Conservation (phyloP, 37 sponge, comb jelly and placozoan genomes). For the Chondrilla cf. caribensis region DNA sequence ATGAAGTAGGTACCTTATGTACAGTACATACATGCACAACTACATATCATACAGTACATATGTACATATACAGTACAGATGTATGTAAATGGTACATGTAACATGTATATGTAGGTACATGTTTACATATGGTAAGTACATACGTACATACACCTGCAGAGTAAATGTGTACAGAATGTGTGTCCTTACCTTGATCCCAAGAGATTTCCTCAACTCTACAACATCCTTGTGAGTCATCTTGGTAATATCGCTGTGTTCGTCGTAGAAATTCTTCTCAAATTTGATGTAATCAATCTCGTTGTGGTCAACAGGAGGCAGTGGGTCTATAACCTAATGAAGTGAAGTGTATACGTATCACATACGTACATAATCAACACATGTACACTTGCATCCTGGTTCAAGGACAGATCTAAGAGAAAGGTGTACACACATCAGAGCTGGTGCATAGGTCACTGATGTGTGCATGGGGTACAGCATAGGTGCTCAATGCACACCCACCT, state of each 20-base stretch:
- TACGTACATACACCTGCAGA: neutral
- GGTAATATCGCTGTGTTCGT: constrained; percentile 71
- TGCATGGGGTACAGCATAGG: too few relatives aligned
- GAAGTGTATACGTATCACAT: too few relatives aligned
- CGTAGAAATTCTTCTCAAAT: constrained; percentile 88
- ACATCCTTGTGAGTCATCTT: constrained; percentile 49
- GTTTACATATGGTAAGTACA: neutral
- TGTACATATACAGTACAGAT: too few relatives aligned
- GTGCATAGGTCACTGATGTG: too few relatives aligned
- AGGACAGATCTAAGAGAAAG: too few relatives aligned
- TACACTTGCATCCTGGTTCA: too few relatives aligned
- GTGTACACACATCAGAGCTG: neutral
- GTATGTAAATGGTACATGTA: neutral
- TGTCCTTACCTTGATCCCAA: constrained; percentile 71
- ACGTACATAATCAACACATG: too few relatives aligned
- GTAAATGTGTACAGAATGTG: too few relatives aligned
- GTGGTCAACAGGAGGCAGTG: constrained; percentile 91
- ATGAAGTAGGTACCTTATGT: too few relatives aligned
- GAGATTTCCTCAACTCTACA: constrained; percentile 64
- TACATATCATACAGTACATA: too few relatives aligned
- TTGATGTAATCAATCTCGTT: constrained; percentile 75
- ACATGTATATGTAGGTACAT: neutral
- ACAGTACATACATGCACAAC: too few relatives aligned
- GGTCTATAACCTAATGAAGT: constrained; percentile 64
- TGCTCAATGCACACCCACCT: too few relatives aligned